Percentiles rank a stretch among this genome's conserved stretches.
phyloP scores from a whole-genome alignment of 2,888 invertebrate genomes.

The Caenorhabditis auriculariae region DNA sequence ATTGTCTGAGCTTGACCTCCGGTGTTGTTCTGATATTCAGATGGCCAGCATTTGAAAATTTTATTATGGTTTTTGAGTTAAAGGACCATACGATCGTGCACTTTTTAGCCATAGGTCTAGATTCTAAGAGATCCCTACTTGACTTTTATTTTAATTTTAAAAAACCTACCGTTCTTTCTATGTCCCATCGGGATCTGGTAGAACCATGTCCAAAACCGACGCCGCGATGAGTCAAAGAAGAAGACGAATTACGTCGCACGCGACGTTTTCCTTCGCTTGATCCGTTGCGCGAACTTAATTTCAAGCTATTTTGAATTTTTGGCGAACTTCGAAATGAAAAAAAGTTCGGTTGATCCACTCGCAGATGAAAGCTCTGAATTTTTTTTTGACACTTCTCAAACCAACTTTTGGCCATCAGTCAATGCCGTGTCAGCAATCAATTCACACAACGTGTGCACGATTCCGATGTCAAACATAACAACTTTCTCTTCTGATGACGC shows the following conservation, averaged over 20 bases:
- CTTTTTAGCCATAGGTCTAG: too few species aligned
- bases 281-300: slow-evolving; percentile 15
- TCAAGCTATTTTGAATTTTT: not conserved
- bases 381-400: too few species aligned
- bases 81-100: not conserved
- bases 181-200: slow-evolving; percentile 60
- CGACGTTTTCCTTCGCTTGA: slow-evolving; percentile 32
- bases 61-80: not conserved
- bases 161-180: slow-evolving; percentile 44
- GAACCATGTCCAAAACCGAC: slow-evolving; percentile 62
- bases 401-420: slow-evolving; percentile 28
- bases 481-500: slow-evolving; percentile 43
- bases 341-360: not conserved
- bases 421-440: slow-evolving; percentile 43
- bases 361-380: too few species aligned
- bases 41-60: not conserved
- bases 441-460: slow-evolving; percentile 49
- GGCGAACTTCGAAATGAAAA: not conserved
- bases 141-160: not conserved
- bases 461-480: slow-evolving; percentile 42
- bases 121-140: too few species aligned
- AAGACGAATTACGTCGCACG: slow-evolving; percentile 31
- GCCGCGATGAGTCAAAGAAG: slow-evolving; percentile 34
- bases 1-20: not conserved
- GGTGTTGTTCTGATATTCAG: not conserved